Base-by-base conservation (phyloP, 2,113 vertebrate genomes). In the Burhinus bistriatus region DNA sequence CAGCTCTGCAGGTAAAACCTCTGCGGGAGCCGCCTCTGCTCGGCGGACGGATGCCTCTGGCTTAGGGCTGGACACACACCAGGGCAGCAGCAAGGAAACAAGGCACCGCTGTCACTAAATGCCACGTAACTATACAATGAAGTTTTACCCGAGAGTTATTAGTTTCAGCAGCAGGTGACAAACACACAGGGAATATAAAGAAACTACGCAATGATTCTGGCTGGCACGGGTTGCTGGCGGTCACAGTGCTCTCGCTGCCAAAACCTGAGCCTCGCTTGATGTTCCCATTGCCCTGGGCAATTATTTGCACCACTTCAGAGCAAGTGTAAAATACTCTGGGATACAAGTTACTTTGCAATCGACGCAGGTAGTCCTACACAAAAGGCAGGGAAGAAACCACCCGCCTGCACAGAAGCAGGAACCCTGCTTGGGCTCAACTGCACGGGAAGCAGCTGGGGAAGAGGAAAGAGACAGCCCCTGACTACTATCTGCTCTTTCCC, bases 41-140 rank as follows among this genome's bases (percentile, higher is more conserved):
- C 1, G 1, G 17, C 11, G 3, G 61, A 18, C 2, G 1, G 49
- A 69, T 0, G 2, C 38, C 11, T 81, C 51, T 55, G 0, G 7
- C 47, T 40, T 40, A 1, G 19, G 32, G 75, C 73, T 9, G 44
- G 54, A 34, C 38, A 17, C 16, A 9, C 69, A 58, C 19, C 30
- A 9, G 59, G 29, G 42, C 23, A 49, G 66, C 45, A 11, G n/a
- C 40, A 8, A 77, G n/a, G n/a, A n/a, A 78, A 58, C 12, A 8
- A 2, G 36, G 38, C 21, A 8, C 5, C 17, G 11, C 64, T 26
- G 21, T 45, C 54, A 11, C 19, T 17, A 47, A 75, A 45, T 9
- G 38, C 21, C 44, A 29, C 5, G 0, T 15, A 12, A 23, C 51
- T 26, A 4, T 4, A 45, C 38, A 12, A 15, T 9, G 0, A 30